Evolutionary conservation across 2,888 invertebrate genomes (phyloP).

Genomic region (Brenthis hecate): DNA sequence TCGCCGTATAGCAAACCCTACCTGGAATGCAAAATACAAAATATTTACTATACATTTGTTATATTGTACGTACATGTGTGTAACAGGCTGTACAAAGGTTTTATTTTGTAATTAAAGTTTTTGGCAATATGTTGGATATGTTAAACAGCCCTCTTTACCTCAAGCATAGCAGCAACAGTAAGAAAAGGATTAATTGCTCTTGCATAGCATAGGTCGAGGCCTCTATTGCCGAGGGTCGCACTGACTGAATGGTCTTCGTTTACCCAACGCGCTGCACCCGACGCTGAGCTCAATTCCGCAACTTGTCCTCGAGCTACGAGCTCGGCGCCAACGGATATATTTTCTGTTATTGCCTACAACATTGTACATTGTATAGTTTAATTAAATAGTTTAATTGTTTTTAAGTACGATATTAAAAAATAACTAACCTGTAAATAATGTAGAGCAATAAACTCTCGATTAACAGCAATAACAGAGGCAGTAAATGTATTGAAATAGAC

Average conservation of each 20-base stretch:
- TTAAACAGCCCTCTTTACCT: constrained; percentile 50
- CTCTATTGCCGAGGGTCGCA: constrained; percentile 74
- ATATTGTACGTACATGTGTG: background rate
- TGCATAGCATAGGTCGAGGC: constrained; percentile 72
- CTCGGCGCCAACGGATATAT: constrained; percentile 71
- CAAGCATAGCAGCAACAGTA: constrained; percentile 74
- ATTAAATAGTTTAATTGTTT: background rate
- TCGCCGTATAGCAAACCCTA: constrained; percentile 67
- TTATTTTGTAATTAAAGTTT: too few relatives aligned
- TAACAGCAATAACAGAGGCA: constrained; percentile 72
- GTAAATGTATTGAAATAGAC: constrained; percentile 66
- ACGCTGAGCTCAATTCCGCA: constrained; percentile 67
- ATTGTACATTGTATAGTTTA: background rate
- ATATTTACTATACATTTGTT: too few relatives aligned
- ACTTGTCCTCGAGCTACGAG: constrained; percentile 67
- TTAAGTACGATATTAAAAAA: too few relatives aligned
- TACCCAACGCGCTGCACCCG: constrained; percentile 69
- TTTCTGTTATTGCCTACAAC: constrained; percentile 60
- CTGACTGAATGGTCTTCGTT: constrained; percentile 63
- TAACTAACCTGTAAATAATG: constrained; percentile 70
- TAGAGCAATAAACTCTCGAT: constrained; percentile 72
- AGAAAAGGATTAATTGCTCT: constrained; percentile 65
- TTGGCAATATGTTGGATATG: too few relatives aligned
- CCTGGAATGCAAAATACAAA: constrained; percentile 45
- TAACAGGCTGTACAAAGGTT: too few relatives aligned